These are phyloP conservation scores for Neostethus bicornis DNA, from an alignment of 2,797 vertebrate genomes.

Conservation along the genomic window DNA sequence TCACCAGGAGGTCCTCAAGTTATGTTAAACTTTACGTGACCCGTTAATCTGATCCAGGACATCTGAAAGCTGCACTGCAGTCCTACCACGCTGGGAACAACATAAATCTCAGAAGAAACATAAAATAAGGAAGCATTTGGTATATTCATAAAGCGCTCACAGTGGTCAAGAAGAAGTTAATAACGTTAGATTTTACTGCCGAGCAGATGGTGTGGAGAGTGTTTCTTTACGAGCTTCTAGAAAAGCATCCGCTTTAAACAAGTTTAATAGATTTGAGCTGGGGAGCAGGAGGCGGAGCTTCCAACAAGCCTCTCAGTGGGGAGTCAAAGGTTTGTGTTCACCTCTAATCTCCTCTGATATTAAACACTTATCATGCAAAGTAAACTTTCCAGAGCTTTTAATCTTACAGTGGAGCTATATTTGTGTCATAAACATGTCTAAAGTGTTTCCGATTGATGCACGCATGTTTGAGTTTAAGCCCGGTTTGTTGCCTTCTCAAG, in stretches of 20 bases:
- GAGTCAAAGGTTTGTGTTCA: not conserved
- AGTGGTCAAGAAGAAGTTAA: not conserved
- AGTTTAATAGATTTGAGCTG: not conserved
- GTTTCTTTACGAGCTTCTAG: not conserved
- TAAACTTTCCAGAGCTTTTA: no score
- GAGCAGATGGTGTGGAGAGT: not conserved
- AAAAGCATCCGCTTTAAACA: no score
- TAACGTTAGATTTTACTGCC: not conserved
- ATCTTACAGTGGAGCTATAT: no score
- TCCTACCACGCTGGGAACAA: no score
- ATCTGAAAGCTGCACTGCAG: no score
- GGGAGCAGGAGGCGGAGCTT: not conserved
- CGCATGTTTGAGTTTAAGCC: no score
- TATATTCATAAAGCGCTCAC: not conserved
- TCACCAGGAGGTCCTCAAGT: no score
- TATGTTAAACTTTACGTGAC: no score
- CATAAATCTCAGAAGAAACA: not conserved
- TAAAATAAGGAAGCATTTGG: not conserved
- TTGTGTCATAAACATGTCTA: no score
- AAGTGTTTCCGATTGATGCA: no score
- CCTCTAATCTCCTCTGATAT: not conserved
- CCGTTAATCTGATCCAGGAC: no score
- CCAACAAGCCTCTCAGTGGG: not conserved
- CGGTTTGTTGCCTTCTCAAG: no score
- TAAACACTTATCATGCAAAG: conserved; percentile 1